These are phyloP conservation scores for Cyphomyrus discorhynchus DNA, from an alignment of 2,113 vertebrate genomes.

Conservation along the genomic window DNA sequence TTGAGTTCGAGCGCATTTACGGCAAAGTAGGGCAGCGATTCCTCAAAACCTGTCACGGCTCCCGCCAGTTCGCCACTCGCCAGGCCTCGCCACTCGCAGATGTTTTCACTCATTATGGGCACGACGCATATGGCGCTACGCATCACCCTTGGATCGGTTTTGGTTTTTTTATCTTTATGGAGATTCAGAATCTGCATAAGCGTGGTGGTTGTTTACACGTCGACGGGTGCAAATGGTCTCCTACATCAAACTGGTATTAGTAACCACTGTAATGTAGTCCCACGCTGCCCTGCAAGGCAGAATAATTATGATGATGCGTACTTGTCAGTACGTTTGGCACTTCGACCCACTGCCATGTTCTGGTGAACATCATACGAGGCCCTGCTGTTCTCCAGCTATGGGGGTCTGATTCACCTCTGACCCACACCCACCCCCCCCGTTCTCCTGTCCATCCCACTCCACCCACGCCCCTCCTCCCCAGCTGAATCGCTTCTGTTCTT, in stretches of 20 bases:
- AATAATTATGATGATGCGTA: background rate
- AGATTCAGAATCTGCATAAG: background rate
- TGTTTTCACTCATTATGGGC: background rate
- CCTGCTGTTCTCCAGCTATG: background rate
- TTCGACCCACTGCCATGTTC: background rate
- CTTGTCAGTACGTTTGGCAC: background rate
- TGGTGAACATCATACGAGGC: background rate
- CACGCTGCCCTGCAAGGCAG: background rate
- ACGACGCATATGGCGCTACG: background rate
- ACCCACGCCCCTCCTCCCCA: background rate
- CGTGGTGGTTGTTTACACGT: background rate
- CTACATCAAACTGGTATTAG: background rate
- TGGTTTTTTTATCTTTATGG: background rate
- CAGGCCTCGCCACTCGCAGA: background rate
- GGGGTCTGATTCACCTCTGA: background rate
- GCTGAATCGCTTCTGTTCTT: background rate
- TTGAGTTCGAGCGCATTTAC: background rate
- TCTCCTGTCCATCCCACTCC: background rate
- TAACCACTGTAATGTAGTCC: background rate
- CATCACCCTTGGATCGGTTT: background rate
- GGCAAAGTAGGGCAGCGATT: background rate
- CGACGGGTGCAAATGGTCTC: background rate
- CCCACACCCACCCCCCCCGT: no score
- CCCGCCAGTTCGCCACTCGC: background rate
- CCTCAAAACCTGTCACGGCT: background rate